Percentiles rank a stretch among this genome's conserved stretches.
Evolutionary conservation across 2,113 vertebrate species (phyloP).

Genomic region (Chlamydotis undulata): DNA sequence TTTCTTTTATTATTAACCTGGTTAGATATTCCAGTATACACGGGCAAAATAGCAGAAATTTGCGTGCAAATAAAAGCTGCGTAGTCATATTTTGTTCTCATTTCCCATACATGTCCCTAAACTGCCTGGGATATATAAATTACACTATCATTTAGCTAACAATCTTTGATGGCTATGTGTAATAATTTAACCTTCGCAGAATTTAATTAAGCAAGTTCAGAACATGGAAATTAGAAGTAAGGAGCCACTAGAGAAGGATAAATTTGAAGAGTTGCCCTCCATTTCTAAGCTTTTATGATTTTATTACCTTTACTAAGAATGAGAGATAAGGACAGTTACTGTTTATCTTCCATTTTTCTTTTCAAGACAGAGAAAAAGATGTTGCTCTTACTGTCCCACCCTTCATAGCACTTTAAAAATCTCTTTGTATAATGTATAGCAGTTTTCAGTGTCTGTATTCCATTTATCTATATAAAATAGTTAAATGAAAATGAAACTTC

Average conservation of each 20-base stretch:
- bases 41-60: background rate
- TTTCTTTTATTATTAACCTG: background rate
- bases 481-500: background rate
- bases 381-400: background rate
- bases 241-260: constrained; percentile 36
- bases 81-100: background rate
- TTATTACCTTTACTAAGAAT: background rate
- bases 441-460: background rate
- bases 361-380: background rate
- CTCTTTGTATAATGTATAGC: too few species aligned
- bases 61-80: constrained; percentile 4
- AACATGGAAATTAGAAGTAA: constrained; percentile 43
- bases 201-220: constrained; percentile 52
- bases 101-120: background rate
- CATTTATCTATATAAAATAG: background rate
- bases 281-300: constrained; percentile 16
- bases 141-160: constrained; percentile 33
- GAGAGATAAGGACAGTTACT: background rate
- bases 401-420: background rate
- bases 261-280: constrained; percentile 31
- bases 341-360: background rate
- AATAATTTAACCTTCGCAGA: constrained; percentile 15
- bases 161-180: background rate
- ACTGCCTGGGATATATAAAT: constrained; percentile 14
- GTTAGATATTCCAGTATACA: background rate